Conservation (phyloP, 1,140 invertebrate genomes). For the Cecropterus lyciades region DNA sequence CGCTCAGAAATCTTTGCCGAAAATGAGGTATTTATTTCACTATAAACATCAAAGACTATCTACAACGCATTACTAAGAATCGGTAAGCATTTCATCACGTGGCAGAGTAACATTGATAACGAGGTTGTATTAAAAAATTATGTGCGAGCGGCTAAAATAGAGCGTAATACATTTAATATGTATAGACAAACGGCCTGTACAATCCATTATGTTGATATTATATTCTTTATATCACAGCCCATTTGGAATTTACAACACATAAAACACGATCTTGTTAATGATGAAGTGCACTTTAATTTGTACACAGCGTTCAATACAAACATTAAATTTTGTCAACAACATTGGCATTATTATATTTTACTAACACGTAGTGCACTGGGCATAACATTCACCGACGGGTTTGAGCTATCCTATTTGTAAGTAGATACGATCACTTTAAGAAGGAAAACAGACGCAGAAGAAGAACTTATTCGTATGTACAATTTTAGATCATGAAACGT, state of each 20-base stretch:
- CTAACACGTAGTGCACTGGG: constrained; percentile 67
- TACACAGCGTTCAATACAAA: constrained; percentile 81
- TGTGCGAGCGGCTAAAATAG: constrained; percentile 56
- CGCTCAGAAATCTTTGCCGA: constrained; percentile 36
- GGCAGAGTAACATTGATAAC: constrained; percentile 22
- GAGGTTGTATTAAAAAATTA: constrained; percentile 10
- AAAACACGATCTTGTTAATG: constrained; percentile 76
- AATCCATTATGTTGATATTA: constrained; percentile 86
- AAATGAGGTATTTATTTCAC: constrained; percentile 47
- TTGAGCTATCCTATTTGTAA: constrained; percentile 7
- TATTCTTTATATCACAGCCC: constrained; percentile 88
- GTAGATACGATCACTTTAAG: constrained; percentile 20
- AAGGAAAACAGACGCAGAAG: constrained; percentile 13
- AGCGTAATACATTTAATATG: constrained; percentile 66
- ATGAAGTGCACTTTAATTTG: constrained; percentile 83
- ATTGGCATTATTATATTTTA: constrained; percentile 56
- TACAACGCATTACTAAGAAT: constrained; percentile 44
- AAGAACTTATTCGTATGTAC: constrained; percentile 12
- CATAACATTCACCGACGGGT: constrained; percentile 47
- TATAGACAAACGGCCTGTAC: constrained; percentile 87
- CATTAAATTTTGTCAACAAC: constrained; percentile 74
- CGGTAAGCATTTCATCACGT: constrained; percentile 26
- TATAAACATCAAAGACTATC: constrained; percentile 55
- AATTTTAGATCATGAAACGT: constrained; percentile 2
- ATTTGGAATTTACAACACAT: constrained; percentile 87